phyloP scores from a whole-genome alignment of 2,113 vertebrate species.

The Rafetus swinhoei region DNA sequence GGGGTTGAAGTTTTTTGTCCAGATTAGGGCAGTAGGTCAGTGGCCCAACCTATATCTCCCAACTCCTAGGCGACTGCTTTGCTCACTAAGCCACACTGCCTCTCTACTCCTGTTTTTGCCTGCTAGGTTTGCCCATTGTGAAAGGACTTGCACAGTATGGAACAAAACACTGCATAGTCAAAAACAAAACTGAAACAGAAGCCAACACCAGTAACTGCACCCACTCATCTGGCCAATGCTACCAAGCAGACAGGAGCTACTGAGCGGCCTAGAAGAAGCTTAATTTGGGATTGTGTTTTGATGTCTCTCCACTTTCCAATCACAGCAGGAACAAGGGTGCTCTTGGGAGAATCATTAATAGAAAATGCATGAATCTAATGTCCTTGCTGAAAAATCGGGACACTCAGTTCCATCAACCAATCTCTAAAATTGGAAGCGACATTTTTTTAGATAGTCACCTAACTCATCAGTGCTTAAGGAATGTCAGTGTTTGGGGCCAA shows the following conservation, averaged over 20 bases:
- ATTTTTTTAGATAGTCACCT: neutral
- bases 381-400: neutral
- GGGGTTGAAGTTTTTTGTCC: neutral
- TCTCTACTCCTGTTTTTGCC: constrained; percentile 48
- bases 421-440: neutral
- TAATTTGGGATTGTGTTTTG: neutral
- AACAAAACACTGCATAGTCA: neutral
- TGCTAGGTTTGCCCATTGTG: constrained; percentile 45
- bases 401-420: neutral
- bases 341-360: neutral
- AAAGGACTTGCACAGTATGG: neutral
- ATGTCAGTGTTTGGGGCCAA: neutral
- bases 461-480: neutral
- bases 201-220: neutral
- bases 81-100: constrained; percentile 15
- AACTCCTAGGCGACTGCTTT: neutral
- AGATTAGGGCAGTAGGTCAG: neutral
- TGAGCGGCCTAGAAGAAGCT: neutral
- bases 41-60: accelerated
- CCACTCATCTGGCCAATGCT: neutral
- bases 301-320: neutral
- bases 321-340: neutral
- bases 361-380: neutral
- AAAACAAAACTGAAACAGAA: neutral
- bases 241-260: neutral